phyloP scores from a whole-genome alignment of 2,888 invertebrate genomes.

The Morpho deidamia region DNA sequence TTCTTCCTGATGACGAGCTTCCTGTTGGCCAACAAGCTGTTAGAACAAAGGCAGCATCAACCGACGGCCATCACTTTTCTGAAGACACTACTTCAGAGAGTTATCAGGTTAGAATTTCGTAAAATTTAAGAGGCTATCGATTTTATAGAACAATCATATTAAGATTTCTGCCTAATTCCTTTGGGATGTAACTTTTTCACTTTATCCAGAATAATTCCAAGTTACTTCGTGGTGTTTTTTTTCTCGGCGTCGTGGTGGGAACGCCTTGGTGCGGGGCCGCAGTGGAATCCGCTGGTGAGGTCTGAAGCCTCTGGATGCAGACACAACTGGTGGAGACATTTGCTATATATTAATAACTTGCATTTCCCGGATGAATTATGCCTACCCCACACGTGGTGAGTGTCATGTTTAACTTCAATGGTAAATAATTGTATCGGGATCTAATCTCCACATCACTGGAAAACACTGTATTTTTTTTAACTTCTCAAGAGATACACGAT shows the following conservation, averaged over 20 bases:
- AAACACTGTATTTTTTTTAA: no score
- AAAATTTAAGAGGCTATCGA: no score
- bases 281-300: constrained; percentile 55
- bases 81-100: constrained; percentile 56
- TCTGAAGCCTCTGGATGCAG: constrained; percentile 55
- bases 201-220: constrained; percentile 51
- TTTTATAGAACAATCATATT: no score
- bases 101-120: constrained; percentile 48
- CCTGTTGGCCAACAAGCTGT: constrained; percentile 63
- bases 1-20: constrained; percentile 70
- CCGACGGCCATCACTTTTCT: constrained; percentile 42
- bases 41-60: constrained; percentile 38
- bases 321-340: constrained; percentile 64
- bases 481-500: no score
- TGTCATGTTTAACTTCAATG: neutral
- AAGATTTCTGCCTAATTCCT: no score
- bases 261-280: constrained; percentile 51
- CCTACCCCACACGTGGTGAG: constrained; percentile 68
- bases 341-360: constrained; percentile 63
- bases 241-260: constrained; percentile 63
- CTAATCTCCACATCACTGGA: no score
- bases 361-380: constrained; percentile 57
- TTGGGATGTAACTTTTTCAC: no score
- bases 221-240: constrained; percentile 62
- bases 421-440: no score